These are phyloP conservation scores for Drosophila albomicans DNA, from an alignment of 1,140 invertebrate species.

Conservation along the genomic window DNA sequence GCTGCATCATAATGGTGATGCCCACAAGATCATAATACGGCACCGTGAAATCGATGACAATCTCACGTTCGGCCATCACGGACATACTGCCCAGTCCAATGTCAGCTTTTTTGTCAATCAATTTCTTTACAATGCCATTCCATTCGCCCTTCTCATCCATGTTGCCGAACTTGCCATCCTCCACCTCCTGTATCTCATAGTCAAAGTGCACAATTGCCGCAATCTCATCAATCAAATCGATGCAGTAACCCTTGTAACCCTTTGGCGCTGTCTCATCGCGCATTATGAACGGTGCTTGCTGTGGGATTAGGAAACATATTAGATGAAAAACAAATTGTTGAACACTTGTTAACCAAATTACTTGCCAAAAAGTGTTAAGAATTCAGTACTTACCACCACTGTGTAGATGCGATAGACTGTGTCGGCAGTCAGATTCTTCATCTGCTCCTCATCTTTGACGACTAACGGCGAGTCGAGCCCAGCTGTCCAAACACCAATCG, in stretches of 20 bases:
- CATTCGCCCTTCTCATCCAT: slow-evolving; percentile 95
- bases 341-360: slow-evolving; percentile 54
- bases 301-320: neutral
- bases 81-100: slow-evolving; percentile 95
- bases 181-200: slow-evolving; percentile 92
- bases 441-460: slow-evolving; percentile 88
- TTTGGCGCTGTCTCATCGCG: slow-evolving; percentile 88
- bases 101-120: slow-evolving; percentile 95
- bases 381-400: slow-evolving; percentile 87
- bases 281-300: slow-evolving; percentile 96
- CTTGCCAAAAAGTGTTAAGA: slow-evolving; percentile 19
- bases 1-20: slow-evolving; percentile 91
- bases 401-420: slow-evolving; percentile 93
- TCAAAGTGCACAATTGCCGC: slow-evolving; percentile 93
- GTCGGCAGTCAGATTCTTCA: slow-evolving; percentile 91
- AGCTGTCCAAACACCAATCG: slow-evolving; percentile 89
- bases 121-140: slow-evolving; percentile 96
- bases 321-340: neutral
- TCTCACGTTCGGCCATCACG: slow-evolving; percentile 97
- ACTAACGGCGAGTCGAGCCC: slow-evolving; percentile 88
- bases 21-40: slow-evolving; percentile 98
- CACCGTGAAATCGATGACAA: slow-evolving; percentile 97
- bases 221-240: slow-evolving; percentile 95
- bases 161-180: slow-evolving; percentile 92
- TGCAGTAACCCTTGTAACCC: slow-evolving; percentile 95